A percentile compares a stretch with the other conserved stretches of the same genome.
phyloP scores from a whole-genome alignment of 2,797 vertebrate species.

The Selene dorsalis region DNA sequence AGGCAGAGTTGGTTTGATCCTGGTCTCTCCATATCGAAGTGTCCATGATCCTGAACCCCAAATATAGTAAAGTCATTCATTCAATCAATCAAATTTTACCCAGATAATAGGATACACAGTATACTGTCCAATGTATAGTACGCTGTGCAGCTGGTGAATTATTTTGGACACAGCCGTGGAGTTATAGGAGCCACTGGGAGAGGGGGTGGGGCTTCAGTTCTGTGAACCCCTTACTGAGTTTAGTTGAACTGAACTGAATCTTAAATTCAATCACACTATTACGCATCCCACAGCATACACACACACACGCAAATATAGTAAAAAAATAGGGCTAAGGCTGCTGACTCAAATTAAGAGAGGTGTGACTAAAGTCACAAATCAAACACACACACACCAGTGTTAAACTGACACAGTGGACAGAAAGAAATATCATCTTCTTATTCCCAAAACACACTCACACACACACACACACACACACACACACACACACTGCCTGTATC shows the following conservation, averaged over 20 bases:
- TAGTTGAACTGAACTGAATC: conserved; percentile 32
- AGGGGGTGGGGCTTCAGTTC: conserved; percentile 7
- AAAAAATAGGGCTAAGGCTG: conserved; percentile 12
- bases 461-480: conserved; percentile 5
- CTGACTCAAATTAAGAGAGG: conserved; percentile 58
- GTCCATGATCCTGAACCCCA: too few relatives aligned
- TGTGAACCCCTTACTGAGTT: conserved; percentile 23
- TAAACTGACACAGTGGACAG: conserved; percentile 55
- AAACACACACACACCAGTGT: conserved; percentile 30
- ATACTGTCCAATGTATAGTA: background rate
- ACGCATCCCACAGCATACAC: conserved; percentile 48
- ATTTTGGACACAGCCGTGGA: background rate
- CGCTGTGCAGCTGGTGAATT: background rate
- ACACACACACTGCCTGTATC: conserved; percentile 6
- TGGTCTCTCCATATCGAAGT: too few relatives aligned
- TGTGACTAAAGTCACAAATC: conserved; percentile 67
- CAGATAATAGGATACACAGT: too few relatives aligned
- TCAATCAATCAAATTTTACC: too few relatives aligned
- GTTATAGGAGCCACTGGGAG: conserved; percentile 26
- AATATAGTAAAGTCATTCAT: too few relatives aligned
- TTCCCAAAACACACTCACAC: conserved; percentile 10
- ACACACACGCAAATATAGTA: conserved; percentile 16
- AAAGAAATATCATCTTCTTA: conserved; percentile 54
- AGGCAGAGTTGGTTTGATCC: too few relatives aligned
- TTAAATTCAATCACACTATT: conserved; percentile 58